phyloP scores from a whole-genome alignment of 2,797 vertebrate genomes.

The Falco columbarius region DNA sequence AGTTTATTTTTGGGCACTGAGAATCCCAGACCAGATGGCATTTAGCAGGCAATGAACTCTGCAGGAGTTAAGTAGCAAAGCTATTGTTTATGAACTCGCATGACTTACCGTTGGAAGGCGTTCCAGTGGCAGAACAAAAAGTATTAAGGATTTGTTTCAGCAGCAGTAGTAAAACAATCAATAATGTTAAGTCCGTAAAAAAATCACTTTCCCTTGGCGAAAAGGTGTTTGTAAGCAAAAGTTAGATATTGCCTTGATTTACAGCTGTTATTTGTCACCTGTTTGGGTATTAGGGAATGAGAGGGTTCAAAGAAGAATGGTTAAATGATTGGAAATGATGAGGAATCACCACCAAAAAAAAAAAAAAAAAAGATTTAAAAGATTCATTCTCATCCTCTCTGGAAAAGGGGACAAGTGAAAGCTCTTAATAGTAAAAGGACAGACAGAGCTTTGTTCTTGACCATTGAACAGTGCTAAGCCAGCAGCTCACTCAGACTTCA shows the following conservation, averaged over 20 bases:
- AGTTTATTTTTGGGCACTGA: background rate
- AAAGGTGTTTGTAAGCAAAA: background rate
- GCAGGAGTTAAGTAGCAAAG: background rate
- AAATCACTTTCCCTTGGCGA: background rate
- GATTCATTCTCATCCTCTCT: background rate
- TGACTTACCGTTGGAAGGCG: background rate
- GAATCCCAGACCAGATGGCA: background rate
- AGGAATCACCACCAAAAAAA: background rate
- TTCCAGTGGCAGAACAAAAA: background rate
- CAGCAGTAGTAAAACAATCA: background rate
- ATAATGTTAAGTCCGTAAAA: background rate
- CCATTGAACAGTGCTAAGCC: background rate
- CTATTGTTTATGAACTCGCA: background rate
- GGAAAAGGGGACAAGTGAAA: background rate
- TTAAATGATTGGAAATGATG: background rate
- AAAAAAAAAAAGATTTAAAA: background rate
- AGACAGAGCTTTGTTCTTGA: background rate
- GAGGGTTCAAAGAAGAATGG: background rate
- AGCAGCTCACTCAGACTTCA: background rate
- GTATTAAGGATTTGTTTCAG: background rate
- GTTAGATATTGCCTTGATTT: background rate
- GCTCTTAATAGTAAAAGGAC: background rate
- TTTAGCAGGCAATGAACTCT: conserved; percentile 1
- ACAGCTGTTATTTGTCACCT: background rate
- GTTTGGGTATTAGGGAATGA: background rate